phyloP scores from a whole-genome alignment of 2,797 vertebrate species.

The Adelosebastes latens region DNA sequence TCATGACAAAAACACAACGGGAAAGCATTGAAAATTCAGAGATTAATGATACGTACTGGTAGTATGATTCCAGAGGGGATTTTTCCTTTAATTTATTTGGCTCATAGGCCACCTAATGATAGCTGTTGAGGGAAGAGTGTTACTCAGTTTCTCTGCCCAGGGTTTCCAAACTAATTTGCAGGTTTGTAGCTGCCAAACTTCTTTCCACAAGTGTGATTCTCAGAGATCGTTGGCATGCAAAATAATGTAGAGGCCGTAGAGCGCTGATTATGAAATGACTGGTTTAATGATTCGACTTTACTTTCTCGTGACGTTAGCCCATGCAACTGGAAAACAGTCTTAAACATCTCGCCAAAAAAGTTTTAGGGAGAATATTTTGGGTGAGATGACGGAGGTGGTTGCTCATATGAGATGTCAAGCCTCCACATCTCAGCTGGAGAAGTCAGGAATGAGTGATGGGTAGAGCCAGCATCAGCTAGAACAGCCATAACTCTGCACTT shows the following conservation, averaged over 20 bases:
- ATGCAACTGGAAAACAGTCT: constrained; percentile 13
- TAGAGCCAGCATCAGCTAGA: constrained; percentile 38
- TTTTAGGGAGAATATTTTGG: constrained; percentile 22
- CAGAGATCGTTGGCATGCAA: constrained; percentile 27
- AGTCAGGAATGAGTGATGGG: constrained; percentile 37
- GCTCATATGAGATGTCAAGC: constrained; percentile 33
- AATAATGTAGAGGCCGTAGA: neutral
- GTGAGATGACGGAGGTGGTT: constrained; percentile 21
- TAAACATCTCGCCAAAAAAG: neutral
- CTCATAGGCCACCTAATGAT: neutral
- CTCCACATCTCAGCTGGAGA: constrained; percentile 21
- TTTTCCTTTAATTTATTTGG: neutral
- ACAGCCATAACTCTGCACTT: constrained; percentile 11
- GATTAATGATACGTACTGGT: neutral
- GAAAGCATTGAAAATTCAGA: neutral
- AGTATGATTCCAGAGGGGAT: neutral
- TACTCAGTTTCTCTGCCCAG: neutral
- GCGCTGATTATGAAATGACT: constrained; percentile 11
- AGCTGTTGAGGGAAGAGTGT: neutral
- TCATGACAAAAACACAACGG: neutral
- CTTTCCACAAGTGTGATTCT: constrained; percentile 26
- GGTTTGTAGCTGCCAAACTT: constrained; percentile 19
- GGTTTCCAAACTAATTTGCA: constrained; percentile 4
- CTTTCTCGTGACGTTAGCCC: neutral
- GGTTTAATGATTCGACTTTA: constrained; percentile 4